Percentiles rank a stretch among this genome's conserved stretches.
Evolutionary conservation across 2,113 vertebrate species (phyloP).

Genomic region (Ancistrus triradiatus): DNA sequence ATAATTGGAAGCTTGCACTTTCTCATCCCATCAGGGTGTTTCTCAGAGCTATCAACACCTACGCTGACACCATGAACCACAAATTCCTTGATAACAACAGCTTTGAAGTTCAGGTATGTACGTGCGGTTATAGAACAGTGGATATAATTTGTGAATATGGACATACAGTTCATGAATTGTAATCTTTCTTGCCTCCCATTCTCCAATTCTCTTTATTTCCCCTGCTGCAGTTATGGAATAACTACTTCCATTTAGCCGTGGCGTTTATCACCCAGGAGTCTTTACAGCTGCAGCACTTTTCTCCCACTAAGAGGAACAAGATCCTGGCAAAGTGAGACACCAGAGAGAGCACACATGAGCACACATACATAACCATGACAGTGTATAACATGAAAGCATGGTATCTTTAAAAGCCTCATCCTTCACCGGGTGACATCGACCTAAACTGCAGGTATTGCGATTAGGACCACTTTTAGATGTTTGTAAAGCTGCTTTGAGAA

Average conservation of each 20-base stretch:
- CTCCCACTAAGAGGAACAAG: conserved; percentile 89
- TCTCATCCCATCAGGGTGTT: conserved; percentile 74
- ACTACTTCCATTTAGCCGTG: conserved; percentile 98
- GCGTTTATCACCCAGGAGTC: conserved; percentile 98
- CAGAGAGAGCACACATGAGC: conserved; percentile 29
- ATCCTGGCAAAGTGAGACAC: conserved; percentile 84
- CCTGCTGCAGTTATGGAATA: conserved; percentile 92
- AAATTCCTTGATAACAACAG: conserved; percentile 90
- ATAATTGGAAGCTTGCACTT: not conserved
- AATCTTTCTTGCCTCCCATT: no score
- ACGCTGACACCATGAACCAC: conserved; percentile 94
- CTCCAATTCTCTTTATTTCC: no score
- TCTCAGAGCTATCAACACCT: conserved; percentile 93
- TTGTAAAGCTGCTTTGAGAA: no score
- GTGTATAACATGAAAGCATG: not conserved
- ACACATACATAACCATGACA: not conserved
- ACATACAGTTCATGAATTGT: conserved; percentile 6
- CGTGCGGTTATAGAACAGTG: not conserved
- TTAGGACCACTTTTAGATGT: no score
- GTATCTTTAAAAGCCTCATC: no score
- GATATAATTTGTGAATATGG: not conserved
- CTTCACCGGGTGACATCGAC: no score
- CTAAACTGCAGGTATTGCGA: no score
- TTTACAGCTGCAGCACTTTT: conserved; percentile 93
- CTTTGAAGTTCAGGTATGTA: conserved; percentile 91